Evolutionary conservation across 2,797 vertebrate species (phyloP), one percentile per base, ranked within the genome.

Genomic region (Selene dorsalis): DNA sequence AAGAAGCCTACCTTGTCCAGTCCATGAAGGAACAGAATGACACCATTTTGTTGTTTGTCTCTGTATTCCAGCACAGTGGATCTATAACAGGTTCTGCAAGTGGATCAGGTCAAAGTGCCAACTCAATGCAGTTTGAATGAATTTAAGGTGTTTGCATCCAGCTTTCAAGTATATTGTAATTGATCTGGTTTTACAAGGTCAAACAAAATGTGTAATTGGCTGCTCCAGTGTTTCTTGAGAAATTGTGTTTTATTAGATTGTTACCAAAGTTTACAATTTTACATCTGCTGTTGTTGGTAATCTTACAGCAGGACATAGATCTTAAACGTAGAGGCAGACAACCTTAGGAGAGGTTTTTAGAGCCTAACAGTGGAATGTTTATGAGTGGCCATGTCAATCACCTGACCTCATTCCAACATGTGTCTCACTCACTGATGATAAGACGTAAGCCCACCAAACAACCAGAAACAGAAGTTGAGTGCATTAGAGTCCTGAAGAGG

Each of bases 401-500:
- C 50, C 39, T 75, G 38, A 63, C 57, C 65, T 70, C 52, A 67
- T 28, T 70, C 52, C 53, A 69, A 47, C 69, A 80, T 56, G 61
- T 62, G 50, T 69, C 77, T 72, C 28, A 55, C 38, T 79, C 56
- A 22, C 22, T 69, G 47, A 71, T 61, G 60, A 65, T 75, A 14
- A 62, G 48, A 41, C 35, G 57, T 52, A 55, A 77, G 50, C 28
- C 38, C 24, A 20, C 41, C 20, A 32, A 66, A 70, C n/a, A 72
- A 43, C 53, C 32, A 74, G 45, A 66, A 69, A 61, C 13, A 43
- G 12, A 67, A 35, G 9, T 73, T 43, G 43, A 26, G 56, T 75
- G 26, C 41, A 59, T 62, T 76, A 39, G 55, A 76, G 48, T 41
- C 62, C 38, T 75, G 38, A 26, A 57, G 22, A 63, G n/a, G 28